A percentile compares a stretch with the other conserved stretches of the same genome.
Conservation (phyloP, 1,140 invertebrate species). For the Mercenaria mercenaria region DNA sequence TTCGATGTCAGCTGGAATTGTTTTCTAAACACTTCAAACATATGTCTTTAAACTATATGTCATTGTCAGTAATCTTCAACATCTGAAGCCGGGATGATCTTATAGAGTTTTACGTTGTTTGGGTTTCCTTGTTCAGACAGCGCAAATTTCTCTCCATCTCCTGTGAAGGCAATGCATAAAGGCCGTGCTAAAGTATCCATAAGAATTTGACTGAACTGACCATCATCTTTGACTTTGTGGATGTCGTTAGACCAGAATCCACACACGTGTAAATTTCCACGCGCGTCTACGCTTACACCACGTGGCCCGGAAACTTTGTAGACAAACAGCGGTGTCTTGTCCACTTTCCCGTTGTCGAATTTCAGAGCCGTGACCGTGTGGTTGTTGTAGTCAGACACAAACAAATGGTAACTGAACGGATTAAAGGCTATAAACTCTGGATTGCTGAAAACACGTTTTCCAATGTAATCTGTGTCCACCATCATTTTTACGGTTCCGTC, state of each 20-base stretch:
- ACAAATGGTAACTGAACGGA: constrained; percentile 13
- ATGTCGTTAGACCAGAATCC: constrained; percentile 64
- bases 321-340: constrained; percentile 50
- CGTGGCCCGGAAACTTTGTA: constrained; percentile 61
- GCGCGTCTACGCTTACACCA: constrained; percentile 36
- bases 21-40: too few species aligned
- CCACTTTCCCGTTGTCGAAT: constrained; percentile 42
- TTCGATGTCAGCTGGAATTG: too few species aligned
- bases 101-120: constrained; percentile 54
- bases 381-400: constrained; percentile 65
- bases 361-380: constrained; percentile 52
- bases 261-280: constrained; percentile 54
- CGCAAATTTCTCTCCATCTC: constrained; percentile 41
- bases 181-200: constrained; percentile 48
- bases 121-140: constrained; percentile 61
- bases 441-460: constrained; percentile 61
- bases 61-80: constrained; percentile 23
- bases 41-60: neutral
- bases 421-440: constrained; percentile 61
- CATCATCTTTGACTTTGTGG: constrained; percentile 57
- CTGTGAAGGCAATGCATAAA: constrained; percentile 28
- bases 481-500: constrained; percentile 61
- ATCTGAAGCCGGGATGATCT: constrained; percentile 38
- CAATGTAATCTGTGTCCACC: constrained; percentile 59
- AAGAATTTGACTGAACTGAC: constrained; percentile 46